Evolutionary conservation across 2,888 invertebrate species (phyloP).

Genomic region (Drosophila cracens): DNA sequence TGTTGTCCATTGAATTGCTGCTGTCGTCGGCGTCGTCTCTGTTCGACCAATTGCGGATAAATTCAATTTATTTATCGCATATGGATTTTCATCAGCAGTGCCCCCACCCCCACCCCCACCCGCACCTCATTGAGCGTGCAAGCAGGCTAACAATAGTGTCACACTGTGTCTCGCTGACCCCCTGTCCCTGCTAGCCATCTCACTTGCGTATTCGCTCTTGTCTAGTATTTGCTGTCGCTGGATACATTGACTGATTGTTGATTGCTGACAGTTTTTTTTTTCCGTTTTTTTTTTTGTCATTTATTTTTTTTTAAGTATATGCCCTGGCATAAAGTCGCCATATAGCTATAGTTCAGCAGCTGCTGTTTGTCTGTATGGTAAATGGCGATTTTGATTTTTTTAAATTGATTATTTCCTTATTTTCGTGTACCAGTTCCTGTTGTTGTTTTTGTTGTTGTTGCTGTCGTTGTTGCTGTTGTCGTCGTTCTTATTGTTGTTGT

Average conservation of each 20-base stretch:
- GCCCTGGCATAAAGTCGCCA: constrained; percentile 32
- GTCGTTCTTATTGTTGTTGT: constrained; percentile 18
- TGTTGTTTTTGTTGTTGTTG: constrained; percentile 21
- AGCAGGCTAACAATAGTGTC: constrained; percentile 31
- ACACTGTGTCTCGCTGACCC: constrained; percentile 3
- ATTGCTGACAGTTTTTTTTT: constrained; percentile 55
- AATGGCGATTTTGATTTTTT: constrained; percentile 84
- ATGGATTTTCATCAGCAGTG: constrained; percentile 75
- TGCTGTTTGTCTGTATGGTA: constrained; percentile 56
- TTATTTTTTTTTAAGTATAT: constrained; percentile 15
- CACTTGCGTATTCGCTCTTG: constrained; percentile 25
- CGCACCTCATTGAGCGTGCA: constrained; percentile 12
- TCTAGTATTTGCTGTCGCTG: constrained; percentile 50
- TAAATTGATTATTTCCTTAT: constrained; percentile 85
- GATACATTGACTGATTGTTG: constrained; percentile 71
- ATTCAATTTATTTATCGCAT: constrained; percentile 83
- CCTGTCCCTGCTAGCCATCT: constrained; percentile 10
- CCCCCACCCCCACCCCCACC: constrained; percentile 2
- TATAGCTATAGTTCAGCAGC: constrained; percentile 39
- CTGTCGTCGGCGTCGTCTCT: constrained; percentile 25
- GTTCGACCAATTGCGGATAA: constrained; percentile 83
- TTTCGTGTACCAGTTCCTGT: constrained; percentile 72
- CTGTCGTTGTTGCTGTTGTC: constrained; percentile 18
- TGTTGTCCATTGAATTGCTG: constrained; percentile 25
- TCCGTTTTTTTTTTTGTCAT: not conserved